Base-by-base conservation (phyloP, 2,888 invertebrate genomes). In the Dione vanillae region DNA sequence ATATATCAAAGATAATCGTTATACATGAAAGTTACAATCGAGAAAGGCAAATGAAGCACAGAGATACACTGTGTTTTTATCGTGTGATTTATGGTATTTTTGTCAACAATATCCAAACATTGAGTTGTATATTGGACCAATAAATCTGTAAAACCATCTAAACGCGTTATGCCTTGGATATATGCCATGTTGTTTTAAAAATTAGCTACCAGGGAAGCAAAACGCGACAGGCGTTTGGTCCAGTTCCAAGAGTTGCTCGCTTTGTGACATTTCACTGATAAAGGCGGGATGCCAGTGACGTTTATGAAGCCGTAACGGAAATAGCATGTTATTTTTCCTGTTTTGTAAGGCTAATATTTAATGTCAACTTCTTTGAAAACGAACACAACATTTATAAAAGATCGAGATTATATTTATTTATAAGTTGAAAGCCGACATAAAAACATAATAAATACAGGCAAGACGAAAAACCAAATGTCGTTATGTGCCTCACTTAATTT, bases 181-280 rank as follows among this genome's bases (percentile, higher is more conserved):
- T 45, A 67, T 70, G 72, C 72, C 72, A 73, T 59, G 51, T 70
- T 70, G 65, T 67, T 73, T 73, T 70, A 70, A 72, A 73, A 73
- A 70, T 72, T 67, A 73, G 54, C 45, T 62, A 62, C 54, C 62
- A 62, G 62, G 62, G 62, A 68, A 54, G 68, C 67, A 65, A 41
- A 70, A 64, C 67, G 54, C 65, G 72, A 70, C 64, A 49, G 72
- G 72, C 72, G 67, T 54, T 73, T 73, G 72, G 72, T 73, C 40
- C 67, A 20, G 67, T 65, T 73, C 72, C 72, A 73, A 73, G 67
- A 70, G 65, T 65, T 59, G 67, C 62, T 35, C 66, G 69, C 64
- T 70, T 67, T 67, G 65, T 70, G 70, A 72, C 72, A 69, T 65
- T 59, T 61, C 69, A 54, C 69, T 70, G 72, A 72, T 70, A 70